phyloP scores from a whole-genome alignment of 2,888 invertebrate species.

The Troglohyphantes excavatus region DNA sequence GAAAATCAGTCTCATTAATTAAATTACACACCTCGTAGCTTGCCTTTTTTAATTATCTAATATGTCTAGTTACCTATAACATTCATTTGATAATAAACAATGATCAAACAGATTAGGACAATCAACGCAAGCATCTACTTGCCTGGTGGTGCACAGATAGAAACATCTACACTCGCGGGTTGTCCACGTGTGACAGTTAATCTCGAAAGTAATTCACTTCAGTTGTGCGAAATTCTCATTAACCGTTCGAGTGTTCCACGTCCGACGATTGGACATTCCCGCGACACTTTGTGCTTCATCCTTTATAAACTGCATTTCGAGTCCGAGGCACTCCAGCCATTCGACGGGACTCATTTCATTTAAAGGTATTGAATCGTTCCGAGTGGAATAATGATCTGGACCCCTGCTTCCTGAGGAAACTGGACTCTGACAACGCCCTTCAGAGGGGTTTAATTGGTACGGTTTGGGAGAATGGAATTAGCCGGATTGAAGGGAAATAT shows the following conservation, averaged over 20 bases:
- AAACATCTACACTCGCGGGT: neutral
- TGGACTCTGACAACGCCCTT: neutral
- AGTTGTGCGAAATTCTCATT: slow-evolving; percentile 27
- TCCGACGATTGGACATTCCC: slow-evolving; percentile 31
- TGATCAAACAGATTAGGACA: neutral
- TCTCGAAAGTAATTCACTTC: slow-evolving; percentile 32
- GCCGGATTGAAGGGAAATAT: slow-evolving; percentile 40
- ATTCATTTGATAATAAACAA: too few relatives aligned
- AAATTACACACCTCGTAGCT: too few relatives aligned
- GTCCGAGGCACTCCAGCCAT: neutral
- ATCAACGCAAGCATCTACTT: neutral
- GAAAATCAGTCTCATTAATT: too few relatives aligned
- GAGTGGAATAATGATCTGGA: slow-evolving; percentile 46
- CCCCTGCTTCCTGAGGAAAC: slow-evolving; percentile 38
- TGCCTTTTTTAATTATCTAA: too few relatives aligned
- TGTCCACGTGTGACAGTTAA: slow-evolving; percentile 16
- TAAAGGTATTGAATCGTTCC: neutral
- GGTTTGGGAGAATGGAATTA: slow-evolving; percentile 56
- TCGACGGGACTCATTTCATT: neutral
- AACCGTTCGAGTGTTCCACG: slow-evolving; percentile 17
- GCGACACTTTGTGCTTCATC: slow-evolving; percentile 38
- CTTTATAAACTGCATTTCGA: slow-evolving; percentile 29
- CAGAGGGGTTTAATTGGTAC: slow-evolving; percentile 38
- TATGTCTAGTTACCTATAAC: too few relatives aligned
- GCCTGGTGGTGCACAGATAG: neutral